These are phyloP conservation scores for Cacatua alba DNA, from an alignment of 2,113 vertebrate genomes.

Conservation along the genomic window DNA sequence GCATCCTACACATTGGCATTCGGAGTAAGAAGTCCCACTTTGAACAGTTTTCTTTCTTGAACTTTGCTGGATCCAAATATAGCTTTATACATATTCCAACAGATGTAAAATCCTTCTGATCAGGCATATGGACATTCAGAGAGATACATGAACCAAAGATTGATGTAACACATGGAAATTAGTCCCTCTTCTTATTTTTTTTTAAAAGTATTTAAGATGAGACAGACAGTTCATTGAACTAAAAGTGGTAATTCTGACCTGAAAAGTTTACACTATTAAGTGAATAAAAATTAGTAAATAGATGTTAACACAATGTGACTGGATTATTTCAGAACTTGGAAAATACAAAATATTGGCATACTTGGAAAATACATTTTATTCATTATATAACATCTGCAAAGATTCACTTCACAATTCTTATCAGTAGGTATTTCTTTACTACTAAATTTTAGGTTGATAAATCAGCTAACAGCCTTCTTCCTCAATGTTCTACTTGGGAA, in stretches of 20 bases:
- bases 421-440: not conserved
- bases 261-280: not conserved
- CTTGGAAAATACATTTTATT: not conserved
- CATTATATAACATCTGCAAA: not conserved
- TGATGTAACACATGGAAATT: not conserved
- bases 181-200: not conserved
- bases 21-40: not conserved
- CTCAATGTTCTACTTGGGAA: not conserved
- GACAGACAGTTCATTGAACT: not conserved
- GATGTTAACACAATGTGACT: not conserved
- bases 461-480: not conserved
- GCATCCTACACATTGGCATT: not conserved
- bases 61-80: not conserved
- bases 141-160: not conserved
- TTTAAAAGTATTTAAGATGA: not conserved
- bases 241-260: not conserved
- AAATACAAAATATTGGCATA: not conserved
- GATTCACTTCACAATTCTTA: not conserved
- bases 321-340: not conserved
- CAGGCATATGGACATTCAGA: not conserved
- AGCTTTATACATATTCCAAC: not conserved
- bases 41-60: not conserved
- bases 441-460: not conserved
- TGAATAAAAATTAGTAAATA: not conserved
- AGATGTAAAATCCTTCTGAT: not conserved